Conservation (phyloP, 2,888 invertebrate genomes). For the Brachynemurus nebulosus region DNA sequence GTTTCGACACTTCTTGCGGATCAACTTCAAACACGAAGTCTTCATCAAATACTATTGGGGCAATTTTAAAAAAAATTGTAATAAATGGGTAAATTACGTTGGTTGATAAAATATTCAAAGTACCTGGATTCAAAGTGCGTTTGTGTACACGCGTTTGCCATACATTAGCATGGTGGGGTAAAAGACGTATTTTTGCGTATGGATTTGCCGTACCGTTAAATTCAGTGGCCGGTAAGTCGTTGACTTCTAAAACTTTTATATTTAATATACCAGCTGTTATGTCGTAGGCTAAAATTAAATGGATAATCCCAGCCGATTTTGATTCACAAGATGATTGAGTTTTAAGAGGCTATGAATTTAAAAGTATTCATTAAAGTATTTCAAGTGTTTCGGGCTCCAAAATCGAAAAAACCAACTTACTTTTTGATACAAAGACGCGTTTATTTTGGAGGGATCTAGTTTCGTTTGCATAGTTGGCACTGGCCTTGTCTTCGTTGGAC, state of each 20-base stretch:
- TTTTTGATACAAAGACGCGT: constrained; percentile 40
- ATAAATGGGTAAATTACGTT: neutral
- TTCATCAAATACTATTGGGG: constrained; percentile 44
- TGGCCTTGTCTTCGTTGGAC: constrained; percentile 7
- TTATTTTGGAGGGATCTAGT: constrained; percentile 47
- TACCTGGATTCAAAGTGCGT: constrained; percentile 48
- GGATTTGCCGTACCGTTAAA: constrained; percentile 49
- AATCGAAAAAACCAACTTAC: constrained; percentile 21
- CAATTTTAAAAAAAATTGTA: neutral
- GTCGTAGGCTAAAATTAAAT: constrained; percentile 47
- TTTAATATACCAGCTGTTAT: constrained; percentile 46
- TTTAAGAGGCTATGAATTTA: neutral
- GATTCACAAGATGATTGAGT: constrained; percentile 20
- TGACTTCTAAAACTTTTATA: constrained; percentile 48
- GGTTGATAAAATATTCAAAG: constrained; percentile 11
- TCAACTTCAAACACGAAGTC: constrained; percentile 51
- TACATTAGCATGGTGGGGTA: constrained; percentile 44
- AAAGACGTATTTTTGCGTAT: constrained; percentile 47
- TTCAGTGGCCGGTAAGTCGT: constrained; percentile 40
- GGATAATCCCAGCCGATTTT: constrained; percentile 37
- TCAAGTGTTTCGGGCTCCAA: neutral
- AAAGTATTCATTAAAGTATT: neutral
- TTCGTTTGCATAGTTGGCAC: constrained; percentile 49
- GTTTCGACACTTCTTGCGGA: constrained; percentile 35
- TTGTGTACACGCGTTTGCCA: constrained; percentile 50